Percentiles rank a stretch among this genome's conserved stretches.
Conservation (phyloP, 2,888 invertebrate species). For the Sceliomorpha sp. region DNA sequence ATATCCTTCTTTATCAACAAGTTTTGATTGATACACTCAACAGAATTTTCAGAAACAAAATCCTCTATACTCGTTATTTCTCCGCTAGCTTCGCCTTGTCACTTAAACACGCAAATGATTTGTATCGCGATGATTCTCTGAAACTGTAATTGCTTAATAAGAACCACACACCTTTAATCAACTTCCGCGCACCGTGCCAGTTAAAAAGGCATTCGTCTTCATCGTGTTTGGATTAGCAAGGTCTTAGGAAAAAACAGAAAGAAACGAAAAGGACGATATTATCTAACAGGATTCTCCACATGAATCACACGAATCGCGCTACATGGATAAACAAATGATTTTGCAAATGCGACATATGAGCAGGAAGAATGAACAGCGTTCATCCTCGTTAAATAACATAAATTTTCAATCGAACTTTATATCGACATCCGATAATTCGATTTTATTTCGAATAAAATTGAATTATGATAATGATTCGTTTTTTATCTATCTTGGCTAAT, state of each 20-base stretch:
- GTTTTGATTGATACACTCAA: too few relatives aligned
- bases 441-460: too few relatives aligned
- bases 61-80: slow-evolving; percentile 2
- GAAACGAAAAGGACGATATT: slow-evolving; percentile 33
- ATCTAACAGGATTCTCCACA: slow-evolving; percentile 37
- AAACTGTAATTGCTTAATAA: slow-evolving; percentile 54
- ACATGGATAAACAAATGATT: slow-evolving; percentile 21
- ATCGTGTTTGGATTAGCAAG: slow-evolving; percentile 50
- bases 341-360: slow-evolving; percentile 8
- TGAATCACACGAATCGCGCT: slow-evolving; percentile 35
- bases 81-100: background rate
- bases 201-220: slow-evolving; percentile 49
- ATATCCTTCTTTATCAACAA: too few relatives aligned
- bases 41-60: background rate
- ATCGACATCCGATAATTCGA: too few relatives aligned
- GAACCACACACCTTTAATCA: slow-evolving; percentile 49
- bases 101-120: slow-evolving; percentile 48
- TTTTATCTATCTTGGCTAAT: too few relatives aligned
- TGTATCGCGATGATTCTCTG: slow-evolving; percentile 52
- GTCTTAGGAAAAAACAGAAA: slow-evolving; percentile 26
- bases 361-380: background rate
- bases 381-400: background rate
- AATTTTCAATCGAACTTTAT: slow-evolving; percentile 2
- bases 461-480: too few relatives aligned
- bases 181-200: slow-evolving; percentile 44